These are phyloP conservation scores for Lophura nycthemera DNA, from an alignment of 2,113 vertebrate species.

Conservation along the genomic window DNA sequence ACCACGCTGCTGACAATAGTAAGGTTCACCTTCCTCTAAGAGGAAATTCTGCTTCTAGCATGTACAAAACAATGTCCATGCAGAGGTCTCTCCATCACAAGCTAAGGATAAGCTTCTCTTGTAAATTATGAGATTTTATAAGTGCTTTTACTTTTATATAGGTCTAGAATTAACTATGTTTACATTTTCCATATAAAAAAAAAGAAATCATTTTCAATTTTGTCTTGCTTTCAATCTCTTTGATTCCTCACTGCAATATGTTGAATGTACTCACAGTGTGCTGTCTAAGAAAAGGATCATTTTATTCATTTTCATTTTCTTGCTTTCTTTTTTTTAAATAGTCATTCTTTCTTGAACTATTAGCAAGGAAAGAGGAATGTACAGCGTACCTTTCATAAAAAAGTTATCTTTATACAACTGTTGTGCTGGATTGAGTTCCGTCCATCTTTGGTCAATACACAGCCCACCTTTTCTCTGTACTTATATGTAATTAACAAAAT, in stretches of 20 bases:
- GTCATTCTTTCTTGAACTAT: background rate
- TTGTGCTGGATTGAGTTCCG: background rate
- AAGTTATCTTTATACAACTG: background rate
- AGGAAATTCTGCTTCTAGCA: conserved; percentile 5
- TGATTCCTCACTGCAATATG: background rate
- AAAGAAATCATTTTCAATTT: background rate
- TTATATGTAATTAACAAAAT: background rate
- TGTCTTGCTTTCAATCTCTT: background rate
- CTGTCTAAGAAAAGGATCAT: background rate
- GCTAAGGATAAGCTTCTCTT: background rate
- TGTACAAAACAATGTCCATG: background rate
- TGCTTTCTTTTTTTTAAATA: background rate
- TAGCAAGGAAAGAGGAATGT: background rate
- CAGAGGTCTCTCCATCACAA: background rate
- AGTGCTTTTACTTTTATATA: background rate
- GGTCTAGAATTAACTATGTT: background rate
- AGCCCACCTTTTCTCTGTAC: background rate
- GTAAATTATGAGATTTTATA: background rate
- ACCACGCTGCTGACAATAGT: background rate
- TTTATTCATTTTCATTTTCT: background rate
- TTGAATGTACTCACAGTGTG: background rate
- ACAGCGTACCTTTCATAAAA: background rate
- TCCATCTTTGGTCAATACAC: background rate
- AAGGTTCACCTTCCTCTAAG: background rate
- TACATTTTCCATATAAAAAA: background rate